Evolutionary conservation across 2,888 invertebrate genomes (phyloP).

Genomic region (Agrotis puta): DNA sequence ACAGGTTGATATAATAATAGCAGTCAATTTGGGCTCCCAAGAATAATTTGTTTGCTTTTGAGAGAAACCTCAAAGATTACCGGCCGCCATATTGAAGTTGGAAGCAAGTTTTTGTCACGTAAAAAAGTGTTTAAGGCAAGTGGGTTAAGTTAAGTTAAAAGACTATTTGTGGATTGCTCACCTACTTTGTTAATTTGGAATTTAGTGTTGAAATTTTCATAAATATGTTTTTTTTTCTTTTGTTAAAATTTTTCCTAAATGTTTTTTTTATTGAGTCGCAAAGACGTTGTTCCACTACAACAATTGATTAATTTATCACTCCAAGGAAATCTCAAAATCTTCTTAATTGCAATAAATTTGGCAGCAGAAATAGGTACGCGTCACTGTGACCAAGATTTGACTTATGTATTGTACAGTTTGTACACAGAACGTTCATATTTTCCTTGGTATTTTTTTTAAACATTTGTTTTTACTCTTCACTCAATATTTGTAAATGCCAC

Average conservation of each 20-base stretch:
- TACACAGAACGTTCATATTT: too few species aligned
- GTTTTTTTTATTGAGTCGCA: neutral
- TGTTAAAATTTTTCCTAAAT: too few species aligned
- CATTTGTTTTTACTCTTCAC: neutral
- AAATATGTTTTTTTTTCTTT: too few species aligned
- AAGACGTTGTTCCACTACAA: too few species aligned
- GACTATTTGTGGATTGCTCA: conserved; percentile 44
- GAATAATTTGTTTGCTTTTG: conserved; percentile 75
- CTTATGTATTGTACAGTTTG: too few species aligned
- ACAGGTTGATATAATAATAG: conserved; percentile 71
- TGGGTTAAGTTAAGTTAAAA: conserved; percentile 59
- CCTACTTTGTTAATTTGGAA: conserved; percentile 44
- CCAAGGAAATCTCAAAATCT: too few species aligned
- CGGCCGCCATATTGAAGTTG: conserved; percentile 38
- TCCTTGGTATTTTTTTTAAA: too few species aligned
- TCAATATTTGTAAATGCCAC: neutral
- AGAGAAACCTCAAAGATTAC: conserved; percentile 47
- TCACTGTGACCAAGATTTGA: too few species aligned
- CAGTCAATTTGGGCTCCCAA: conserved; percentile 68
- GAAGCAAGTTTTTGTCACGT: conserved; percentile 54
- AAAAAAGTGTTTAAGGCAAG: conserved; percentile 60
- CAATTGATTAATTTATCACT: too few species aligned
- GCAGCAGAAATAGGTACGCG: too few species aligned
- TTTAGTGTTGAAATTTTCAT: conserved; percentile 37
- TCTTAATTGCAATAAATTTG: too few species aligned